These are phyloP conservation scores for Eledone cirrhosa DNA, from an alignment of 2,888 invertebrate genomes.

Conservation along the genomic window DNA sequence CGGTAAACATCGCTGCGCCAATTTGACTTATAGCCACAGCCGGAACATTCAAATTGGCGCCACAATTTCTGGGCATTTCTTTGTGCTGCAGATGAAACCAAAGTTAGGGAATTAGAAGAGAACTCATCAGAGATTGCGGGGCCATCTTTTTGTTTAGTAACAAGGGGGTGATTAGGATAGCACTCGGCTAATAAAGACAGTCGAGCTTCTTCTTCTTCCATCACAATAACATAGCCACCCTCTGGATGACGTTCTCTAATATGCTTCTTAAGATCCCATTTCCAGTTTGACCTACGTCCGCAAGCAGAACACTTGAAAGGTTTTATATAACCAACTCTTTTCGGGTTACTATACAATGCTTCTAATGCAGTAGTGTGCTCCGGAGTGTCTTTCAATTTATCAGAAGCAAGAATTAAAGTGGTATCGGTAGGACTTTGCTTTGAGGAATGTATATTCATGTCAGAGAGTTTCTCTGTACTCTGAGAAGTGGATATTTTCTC, in stretches of 20 bases:
- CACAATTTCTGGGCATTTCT: constrained; percentile 29
- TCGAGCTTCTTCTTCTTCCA: constrained; percentile 60
- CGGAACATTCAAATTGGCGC: constrained; percentile 87
- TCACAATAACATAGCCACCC: constrained; percentile 50
- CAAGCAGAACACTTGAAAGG: constrained; percentile 96
- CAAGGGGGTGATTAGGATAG: constrained; percentile 25
- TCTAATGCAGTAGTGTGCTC: constrained; percentile 30
- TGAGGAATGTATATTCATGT: neutral
- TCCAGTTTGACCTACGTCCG: constrained; percentile 94
- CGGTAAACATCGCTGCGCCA: constrained; percentile 98
- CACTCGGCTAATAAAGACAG: constrained; percentile 44
- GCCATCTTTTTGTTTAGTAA: neutral
- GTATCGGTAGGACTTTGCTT: neutral
- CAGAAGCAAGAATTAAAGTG: neutral
- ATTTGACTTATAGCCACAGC: constrained; percentile 91
- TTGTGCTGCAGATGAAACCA: neutral
- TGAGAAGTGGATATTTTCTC: neutral
- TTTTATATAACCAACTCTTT: constrained; percentile 54
- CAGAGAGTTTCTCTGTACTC: neutral
- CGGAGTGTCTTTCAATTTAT: constrained; percentile 21
- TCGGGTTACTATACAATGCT: constrained; percentile 46
- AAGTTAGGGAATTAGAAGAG: neutral
- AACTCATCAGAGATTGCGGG: constrained; percentile 7
- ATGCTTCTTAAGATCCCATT: constrained; percentile 97
- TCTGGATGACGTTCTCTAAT: constrained; percentile 70